phyloP scores from a whole-genome alignment of 2,888 invertebrate species.

The Drosophila bunnanda region DNA sequence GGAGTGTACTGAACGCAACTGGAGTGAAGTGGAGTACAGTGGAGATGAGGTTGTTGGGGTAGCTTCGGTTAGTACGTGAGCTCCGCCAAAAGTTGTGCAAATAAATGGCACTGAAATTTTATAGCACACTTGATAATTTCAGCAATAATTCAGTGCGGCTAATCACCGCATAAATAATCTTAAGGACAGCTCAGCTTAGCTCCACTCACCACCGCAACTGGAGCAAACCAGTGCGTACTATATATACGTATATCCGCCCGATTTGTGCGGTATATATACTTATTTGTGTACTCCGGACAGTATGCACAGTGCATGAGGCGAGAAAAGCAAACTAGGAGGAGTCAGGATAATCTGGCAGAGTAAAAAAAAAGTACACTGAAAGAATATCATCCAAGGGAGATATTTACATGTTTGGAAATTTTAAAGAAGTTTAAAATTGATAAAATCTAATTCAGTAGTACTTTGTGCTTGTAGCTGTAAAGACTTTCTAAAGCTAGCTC shows the following conservation, averaged over 20 bases:
- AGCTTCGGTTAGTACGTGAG: constrained; percentile 48
- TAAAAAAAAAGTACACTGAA: constrained; percentile 7
- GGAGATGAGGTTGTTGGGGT: constrained; percentile 1
- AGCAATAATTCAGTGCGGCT: constrained; percentile 81
- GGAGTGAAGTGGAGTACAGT: constrained; percentile 5
- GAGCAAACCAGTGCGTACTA: constrained; percentile 19
- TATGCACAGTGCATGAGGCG: constrained; percentile 41
- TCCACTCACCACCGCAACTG: constrained; percentile 25
- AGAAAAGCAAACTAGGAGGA: constrained; percentile 35
- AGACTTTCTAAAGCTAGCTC: background rate
- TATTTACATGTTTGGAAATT: background rate
- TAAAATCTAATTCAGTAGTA: background rate
- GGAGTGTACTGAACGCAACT: background rate
- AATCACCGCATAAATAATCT: constrained; percentile 83
- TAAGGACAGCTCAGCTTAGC: constrained; percentile 56
- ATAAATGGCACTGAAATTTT: constrained; percentile 76
- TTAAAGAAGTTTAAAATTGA: background rate
- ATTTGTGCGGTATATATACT: constrained; percentile 17
- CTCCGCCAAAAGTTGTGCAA: constrained; percentile 61
- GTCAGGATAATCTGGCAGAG: constrained; percentile 5
- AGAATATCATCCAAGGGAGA: background rate
- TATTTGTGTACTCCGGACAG: constrained; percentile 24
- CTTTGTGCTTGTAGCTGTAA: background rate
- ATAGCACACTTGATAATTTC: constrained; percentile 82
- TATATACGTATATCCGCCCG: constrained; percentile 21